Conservation (phyloP, 2,888 invertebrate genomes). For the Pyrochroa serraticornis region DNA sequence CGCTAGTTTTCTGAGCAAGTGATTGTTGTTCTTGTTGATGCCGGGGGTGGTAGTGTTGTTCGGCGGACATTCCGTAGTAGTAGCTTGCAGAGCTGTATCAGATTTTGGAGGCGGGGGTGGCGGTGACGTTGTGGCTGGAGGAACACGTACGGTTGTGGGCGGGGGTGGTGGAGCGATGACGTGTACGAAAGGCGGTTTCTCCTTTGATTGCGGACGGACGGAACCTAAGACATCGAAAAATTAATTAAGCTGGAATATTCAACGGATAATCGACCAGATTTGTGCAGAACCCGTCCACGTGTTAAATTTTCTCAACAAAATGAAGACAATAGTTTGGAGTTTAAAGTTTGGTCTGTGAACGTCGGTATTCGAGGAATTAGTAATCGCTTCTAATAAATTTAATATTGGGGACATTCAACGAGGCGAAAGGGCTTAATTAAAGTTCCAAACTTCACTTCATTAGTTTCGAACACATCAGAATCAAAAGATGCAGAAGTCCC, state of each 20-base stretch:
- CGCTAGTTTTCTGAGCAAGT: constrained; percentile 77
- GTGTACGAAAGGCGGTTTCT: constrained; percentile 68
- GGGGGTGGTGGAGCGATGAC: constrained; percentile 60
- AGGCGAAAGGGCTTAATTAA: too few relatives aligned
- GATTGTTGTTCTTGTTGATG: constrained; percentile 62
- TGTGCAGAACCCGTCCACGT: background rate
- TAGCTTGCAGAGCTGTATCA: constrained; percentile 59
- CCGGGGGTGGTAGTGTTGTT: constrained; percentile 62
- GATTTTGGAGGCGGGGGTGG: constrained; percentile 62
- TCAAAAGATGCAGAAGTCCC: too few relatives aligned
- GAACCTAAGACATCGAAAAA: constrained; percentile 62
- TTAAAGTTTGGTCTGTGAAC: background rate
- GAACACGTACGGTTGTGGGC: constrained; percentile 36
- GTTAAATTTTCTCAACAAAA: background rate
- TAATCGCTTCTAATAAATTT: background rate
- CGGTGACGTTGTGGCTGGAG: constrained; percentile 54
- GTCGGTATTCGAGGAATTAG: background rate
- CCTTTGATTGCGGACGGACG: constrained; percentile 76
- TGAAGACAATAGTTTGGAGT: background rate
- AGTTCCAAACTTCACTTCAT: too few relatives aligned
- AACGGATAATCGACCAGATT: too few relatives aligned
- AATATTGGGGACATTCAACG: too few relatives aligned
- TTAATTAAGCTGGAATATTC: background rate
- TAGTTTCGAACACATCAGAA: too few relatives aligned
- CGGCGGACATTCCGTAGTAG: constrained; percentile 78